These are phyloP conservation scores for Myotis daubentonii DNA, from an alignment of 2,797 vertebrate genomes.

Conservation along the genomic window DNA sequence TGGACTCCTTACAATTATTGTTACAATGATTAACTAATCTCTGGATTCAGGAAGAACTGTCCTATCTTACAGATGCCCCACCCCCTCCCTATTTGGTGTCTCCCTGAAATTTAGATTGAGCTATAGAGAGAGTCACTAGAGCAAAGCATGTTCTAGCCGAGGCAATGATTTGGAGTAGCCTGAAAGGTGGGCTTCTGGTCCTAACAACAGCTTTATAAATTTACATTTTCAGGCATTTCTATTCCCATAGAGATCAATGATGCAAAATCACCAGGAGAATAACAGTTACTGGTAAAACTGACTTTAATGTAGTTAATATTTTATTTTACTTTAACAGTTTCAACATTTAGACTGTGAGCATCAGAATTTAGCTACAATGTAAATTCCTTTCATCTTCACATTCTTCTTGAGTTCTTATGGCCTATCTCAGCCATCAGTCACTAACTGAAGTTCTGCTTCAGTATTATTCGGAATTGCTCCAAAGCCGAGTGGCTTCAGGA, in stretches of 20 bases:
- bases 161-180: background rate
- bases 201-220: background rate
- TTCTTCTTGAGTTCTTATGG: background rate
- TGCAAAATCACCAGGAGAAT: background rate
- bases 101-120: background rate
- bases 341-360: background rate
- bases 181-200: background rate
- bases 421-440: background rate
- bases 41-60: background rate
- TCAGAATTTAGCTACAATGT: background rate
- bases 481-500: background rate
- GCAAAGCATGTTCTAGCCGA: background rate
- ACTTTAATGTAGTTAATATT: background rate
- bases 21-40: background rate
- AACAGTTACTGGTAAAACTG: background rate
- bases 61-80: background rate
- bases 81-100: background rate
- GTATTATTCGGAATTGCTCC: background rate
- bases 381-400: background rate
- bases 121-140: background rate
- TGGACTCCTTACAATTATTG: background rate
- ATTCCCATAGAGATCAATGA: background rate
- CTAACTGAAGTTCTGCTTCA: background rate
- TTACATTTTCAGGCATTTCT: background rate
- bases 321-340: conserved; percentile 46